Evolutionary conservation across 2,888 invertebrate genomes (phyloP).

Genomic region (Erebia ligea): DNA sequence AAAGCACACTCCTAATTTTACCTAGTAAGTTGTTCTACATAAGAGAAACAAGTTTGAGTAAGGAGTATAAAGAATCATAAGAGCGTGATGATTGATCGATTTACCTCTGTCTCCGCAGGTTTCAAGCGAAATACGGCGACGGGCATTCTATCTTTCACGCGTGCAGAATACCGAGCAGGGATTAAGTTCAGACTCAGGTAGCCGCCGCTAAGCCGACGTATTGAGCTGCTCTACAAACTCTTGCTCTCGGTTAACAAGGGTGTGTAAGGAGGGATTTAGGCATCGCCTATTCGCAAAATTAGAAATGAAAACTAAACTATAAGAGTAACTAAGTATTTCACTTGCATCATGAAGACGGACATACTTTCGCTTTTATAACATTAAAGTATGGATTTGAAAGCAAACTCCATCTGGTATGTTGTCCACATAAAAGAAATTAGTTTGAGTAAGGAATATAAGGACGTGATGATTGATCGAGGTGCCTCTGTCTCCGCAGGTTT

Average conservation of each 20-base stretch:
- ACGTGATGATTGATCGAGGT: neutral
- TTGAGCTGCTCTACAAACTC: slow-evolving; percentile 48
- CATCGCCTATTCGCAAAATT: too few relatives aligned
- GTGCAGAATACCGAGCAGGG: slow-evolving; percentile 17
- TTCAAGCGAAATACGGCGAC: neutral
- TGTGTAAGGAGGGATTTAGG: neutral
- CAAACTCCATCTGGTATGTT: too few relatives aligned
- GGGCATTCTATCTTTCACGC: neutral
- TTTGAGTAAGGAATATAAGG: neutral
- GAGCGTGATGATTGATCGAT: neutral
- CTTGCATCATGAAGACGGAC: too few relatives aligned
- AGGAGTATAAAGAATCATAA: neutral
- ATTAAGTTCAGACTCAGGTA: slow-evolving; percentile 56
- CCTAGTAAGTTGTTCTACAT: too few relatives aligned
- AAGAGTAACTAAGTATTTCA: too few relatives aligned
- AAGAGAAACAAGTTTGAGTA: neutral
- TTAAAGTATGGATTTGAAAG: too few relatives aligned
- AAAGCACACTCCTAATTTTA: too few relatives aligned
- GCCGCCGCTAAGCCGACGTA: slow-evolving; percentile 73
- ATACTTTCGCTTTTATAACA: too few relatives aligned
- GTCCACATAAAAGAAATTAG: too few relatives aligned
- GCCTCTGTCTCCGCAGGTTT: neutral
- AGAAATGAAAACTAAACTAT: too few relatives aligned
- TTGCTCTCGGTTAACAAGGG: slow-evolving; percentile 6
- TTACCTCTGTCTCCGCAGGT: neutral